Base-by-base conservation (phyloP, 2,113 vertebrate genomes). In the Neolamprologus fasciatus region DNA sequence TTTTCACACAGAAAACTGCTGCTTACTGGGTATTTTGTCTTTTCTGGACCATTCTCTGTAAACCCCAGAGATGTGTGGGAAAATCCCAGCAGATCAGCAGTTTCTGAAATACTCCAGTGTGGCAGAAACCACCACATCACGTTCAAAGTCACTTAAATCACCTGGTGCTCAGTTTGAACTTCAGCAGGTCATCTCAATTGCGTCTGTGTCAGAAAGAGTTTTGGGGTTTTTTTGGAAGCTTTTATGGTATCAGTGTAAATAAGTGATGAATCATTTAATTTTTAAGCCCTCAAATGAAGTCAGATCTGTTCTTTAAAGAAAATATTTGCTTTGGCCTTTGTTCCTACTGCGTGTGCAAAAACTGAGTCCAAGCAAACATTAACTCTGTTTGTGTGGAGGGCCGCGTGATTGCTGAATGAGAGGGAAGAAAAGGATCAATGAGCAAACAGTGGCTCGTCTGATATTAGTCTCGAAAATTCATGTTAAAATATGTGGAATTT, bases 151-250 rank as follows among this genome's bases (percentile, higher is more conserved):
- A 37, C 31, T 21, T 37, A 66, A 37, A 37, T 66, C 33, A 37
- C 33, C 61, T 1, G 2, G 4, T 66, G 31, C 17, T 35, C 31
- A n/a, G 31, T 66, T 66, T 66, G 6, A 66, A n/a, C 31, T 66
- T 66, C 1, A 19, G 58, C 31, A 66, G 31, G 31, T 66, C 10
- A n/a, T 37, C 31, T 66, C 33, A 11, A 66, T n/a, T n/a, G 16
- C 0, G 31, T 40, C 19, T 40, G 63, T 21, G 35, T 13, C 33
- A 40, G 19, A 68, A 40, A 68, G 63, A 68, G 4, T 63, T 37
- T 57, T 28, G 21, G 3, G 0, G 0, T 2, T 66, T 5, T 68
- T 40, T 40, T 5, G 6, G 10, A 12, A 4, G 35, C n/a, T 26
- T 71, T 71, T 16, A 42, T 26, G 23, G 42, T 47, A 76, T 47